Evolutionary conservation across 30 jellyfish, hydroid and myxozoan species (phyloP).

Genomic region (Turritopsis dohrnii): DNA sequence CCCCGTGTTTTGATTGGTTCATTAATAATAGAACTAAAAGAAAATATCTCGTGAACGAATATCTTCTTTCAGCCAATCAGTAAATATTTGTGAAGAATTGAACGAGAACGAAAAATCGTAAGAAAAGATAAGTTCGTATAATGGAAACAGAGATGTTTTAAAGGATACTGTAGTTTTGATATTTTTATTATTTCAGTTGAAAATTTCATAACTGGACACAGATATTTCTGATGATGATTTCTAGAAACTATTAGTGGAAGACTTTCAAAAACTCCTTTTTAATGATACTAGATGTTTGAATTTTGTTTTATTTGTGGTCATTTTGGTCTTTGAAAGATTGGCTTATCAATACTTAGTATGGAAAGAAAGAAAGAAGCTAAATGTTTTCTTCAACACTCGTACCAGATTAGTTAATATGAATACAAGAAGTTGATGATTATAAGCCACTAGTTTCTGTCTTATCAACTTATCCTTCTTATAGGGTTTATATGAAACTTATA

Average conservation of each 20-base stretch:
- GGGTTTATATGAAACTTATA: no score
- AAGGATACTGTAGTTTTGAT: no score
- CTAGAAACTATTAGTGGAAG: neutral
- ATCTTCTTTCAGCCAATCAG: neutral
- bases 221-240: neutral
- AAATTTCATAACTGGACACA: neutral
- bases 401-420: no score
- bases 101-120: neutral
- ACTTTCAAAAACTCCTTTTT: neutral
- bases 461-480: no score
- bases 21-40: neutral
- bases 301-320: neutral
- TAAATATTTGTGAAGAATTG: neutral
- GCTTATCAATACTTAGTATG: neutral
- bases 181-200: neutral
- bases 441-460: no score
- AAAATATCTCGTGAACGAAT: neutral
- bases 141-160: no score
- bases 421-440: no score
- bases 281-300: neutral
- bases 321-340: neutral
- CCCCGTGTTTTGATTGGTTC: neutral
- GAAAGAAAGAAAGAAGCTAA: no score
- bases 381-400: no score
- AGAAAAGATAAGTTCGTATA: neutral